Conservation (phyloP, 2,797 vertebrate species). For the Poeciliopsis turneri region DNA sequence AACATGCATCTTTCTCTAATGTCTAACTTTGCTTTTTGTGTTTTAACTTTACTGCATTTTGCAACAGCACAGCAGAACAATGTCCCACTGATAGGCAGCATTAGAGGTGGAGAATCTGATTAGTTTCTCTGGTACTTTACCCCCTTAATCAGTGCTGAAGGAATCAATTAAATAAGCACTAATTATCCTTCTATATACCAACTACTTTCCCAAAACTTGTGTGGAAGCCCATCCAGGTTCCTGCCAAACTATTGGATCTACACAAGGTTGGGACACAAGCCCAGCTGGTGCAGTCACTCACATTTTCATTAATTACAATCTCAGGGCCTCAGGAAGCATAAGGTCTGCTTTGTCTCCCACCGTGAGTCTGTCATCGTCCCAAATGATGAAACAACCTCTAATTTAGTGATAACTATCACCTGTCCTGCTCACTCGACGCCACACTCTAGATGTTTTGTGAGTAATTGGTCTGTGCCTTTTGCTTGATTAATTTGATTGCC, state of each 20-base stretch:
- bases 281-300: slow-evolving; percentile 55
- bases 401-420: slow-evolving; percentile 77
- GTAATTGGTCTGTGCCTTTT: slow-evolving; percentile 77
- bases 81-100: background rate
- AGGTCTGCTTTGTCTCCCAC: slow-evolving; percentile 36
- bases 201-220: slow-evolving; percentile 8
- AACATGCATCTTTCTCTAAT: background rate
- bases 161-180: slow-evolving; percentile 1
- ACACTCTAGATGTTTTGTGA: slow-evolving; percentile 66
- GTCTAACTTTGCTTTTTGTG: background rate
- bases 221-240: background rate
- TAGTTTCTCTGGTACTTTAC: background rate
- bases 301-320: slow-evolving; percentile 49
- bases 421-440: slow-evolving; percentile 50
- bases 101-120: background rate
- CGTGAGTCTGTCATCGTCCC: slow-evolving; percentile 48
- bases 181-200: background rate
- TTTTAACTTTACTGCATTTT: background rate
- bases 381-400: slow-evolving; percentile 59
- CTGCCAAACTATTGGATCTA: slow-evolving; percentile 12
- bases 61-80: background rate
- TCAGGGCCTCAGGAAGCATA: slow-evolving; percentile 31
- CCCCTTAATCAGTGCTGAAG: background rate
- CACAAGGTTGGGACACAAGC: slow-evolving; percentile 10
- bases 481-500: slow-evolving; percentile 79